These are phyloP conservation scores for Sebastes jordani DNA, from an alignment of 2,797 vertebrate genomes.

Conservation along the genomic window DNA sequence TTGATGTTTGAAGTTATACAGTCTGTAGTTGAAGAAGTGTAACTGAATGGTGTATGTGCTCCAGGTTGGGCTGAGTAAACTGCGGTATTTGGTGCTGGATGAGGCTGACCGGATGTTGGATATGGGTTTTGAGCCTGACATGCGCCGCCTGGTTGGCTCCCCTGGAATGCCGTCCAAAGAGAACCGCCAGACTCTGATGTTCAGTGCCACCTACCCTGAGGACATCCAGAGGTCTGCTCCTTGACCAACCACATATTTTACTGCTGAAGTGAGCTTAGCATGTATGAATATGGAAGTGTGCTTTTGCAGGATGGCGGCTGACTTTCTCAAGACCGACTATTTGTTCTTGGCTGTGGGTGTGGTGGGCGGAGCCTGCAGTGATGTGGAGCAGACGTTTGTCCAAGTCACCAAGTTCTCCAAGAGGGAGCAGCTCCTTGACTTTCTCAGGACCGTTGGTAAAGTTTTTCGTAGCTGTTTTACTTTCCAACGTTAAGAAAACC, in stretches of 20 bases:
- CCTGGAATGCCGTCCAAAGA: slow-evolving; percentile 90
- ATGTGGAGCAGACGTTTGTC: slow-evolving; percentile 89
- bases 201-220: slow-evolving; percentile 94
- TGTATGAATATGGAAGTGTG: background rate
- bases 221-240: slow-evolving; percentile 88
- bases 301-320: slow-evolving; percentile 85
- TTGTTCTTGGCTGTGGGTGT: slow-evolving; percentile 93
- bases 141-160: slow-evolving; percentile 88
- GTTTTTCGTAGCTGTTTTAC: too few species aligned
- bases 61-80: slow-evolving; percentile 87
- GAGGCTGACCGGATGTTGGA: slow-evolving; percentile 98
- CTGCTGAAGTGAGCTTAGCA: accelerated
- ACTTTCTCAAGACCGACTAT: slow-evolving; percentile 89
- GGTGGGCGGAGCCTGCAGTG: slow-evolving; percentile 92
- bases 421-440: slow-evolving; percentile 88
- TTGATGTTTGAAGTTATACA: background rate
- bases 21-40: background rate
- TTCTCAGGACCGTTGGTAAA: slow-evolving; percentile 86
- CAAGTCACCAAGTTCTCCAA: slow-evolving; percentile 88
- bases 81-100: slow-evolving; percentile 92
- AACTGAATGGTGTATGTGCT: background rate
- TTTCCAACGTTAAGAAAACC: too few species aligned
- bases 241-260: accelerated
- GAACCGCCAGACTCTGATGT: slow-evolving; percentile 93
- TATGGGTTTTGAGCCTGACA: slow-evolving; percentile 94